Conservation (phyloP, 2,797 vertebrate genomes). For the Squalus acanthias region DNA sequence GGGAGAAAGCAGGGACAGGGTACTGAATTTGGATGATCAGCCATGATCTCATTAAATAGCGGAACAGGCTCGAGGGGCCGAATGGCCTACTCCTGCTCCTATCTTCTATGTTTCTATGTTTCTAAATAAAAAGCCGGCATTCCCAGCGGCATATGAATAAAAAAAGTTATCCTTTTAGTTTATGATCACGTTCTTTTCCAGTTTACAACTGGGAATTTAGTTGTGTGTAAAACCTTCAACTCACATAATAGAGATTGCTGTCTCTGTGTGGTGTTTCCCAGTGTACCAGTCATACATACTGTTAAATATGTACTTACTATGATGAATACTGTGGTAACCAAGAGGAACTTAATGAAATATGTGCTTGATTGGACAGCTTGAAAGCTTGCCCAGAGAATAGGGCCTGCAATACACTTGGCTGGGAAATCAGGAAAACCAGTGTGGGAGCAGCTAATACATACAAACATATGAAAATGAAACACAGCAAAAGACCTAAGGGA, state of each 20-base stretch:
- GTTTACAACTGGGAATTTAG: background rate
- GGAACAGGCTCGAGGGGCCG: too few species aligned
- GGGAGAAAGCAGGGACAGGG: too few species aligned
- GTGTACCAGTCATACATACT: background rate
- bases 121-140: background rate
- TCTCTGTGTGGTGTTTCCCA: too few species aligned
- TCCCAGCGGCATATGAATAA: background rate
- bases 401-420: background rate
- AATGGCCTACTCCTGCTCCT: too few species aligned
- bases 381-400: background rate
- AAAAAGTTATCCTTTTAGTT: background rate
- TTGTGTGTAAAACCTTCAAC: background rate
- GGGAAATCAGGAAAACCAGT: background rate
- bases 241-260: background rate
- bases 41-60: too few species aligned
- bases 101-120: too few species aligned
- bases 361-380: background rate
- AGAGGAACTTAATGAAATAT: background rate
- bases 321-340: background rate
- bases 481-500: background rate
- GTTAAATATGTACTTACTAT: background rate
- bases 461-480: background rate
- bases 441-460: background rate
- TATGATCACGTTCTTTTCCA: background rate
- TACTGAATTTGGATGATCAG: too few species aligned